These are phyloP conservation scores for Orgyia antiqua DNA, from an alignment of 2,888 invertebrate genomes.

Conservation along the genomic window DNA sequence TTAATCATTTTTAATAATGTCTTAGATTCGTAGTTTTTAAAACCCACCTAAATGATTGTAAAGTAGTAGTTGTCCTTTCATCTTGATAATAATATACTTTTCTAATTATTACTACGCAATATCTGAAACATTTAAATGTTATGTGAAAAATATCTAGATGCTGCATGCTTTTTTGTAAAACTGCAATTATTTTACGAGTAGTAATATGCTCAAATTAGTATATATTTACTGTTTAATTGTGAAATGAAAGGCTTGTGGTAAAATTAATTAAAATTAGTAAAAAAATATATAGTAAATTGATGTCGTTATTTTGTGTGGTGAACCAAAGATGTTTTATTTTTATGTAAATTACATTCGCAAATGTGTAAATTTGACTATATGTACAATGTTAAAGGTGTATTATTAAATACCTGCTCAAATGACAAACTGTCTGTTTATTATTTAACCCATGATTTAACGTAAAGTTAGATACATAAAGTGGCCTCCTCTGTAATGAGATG, in stretches of 20 bases:
- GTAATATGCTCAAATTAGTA: conserved; percentile 52
- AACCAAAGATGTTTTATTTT: conserved; percentile 75
- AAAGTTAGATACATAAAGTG: too few species aligned
- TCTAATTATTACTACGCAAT: conserved; percentile 20
- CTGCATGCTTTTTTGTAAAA: conserved; percentile 42
- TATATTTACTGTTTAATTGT: conserved; percentile 48
- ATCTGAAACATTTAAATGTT: conserved; percentile 28
- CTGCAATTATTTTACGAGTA: conserved; percentile 32
- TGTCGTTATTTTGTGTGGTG: conserved; percentile 66
- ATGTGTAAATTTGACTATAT: conserved; percentile 59
- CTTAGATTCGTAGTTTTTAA: conserved; percentile 41
- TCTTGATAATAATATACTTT: conserved; percentile 36
- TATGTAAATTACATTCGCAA: conserved; percentile 60
- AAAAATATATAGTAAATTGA: conserved; percentile 48
- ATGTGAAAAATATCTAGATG: conserved; percentile 19
- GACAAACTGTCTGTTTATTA: too few species aligned
- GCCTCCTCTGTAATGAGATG: too few species aligned
- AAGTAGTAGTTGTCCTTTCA: conserved; percentile 33
- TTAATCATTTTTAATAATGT: conserved; percentile 55
- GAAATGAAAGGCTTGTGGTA: conserved; percentile 57
- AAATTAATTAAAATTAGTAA: conserved; percentile 30
- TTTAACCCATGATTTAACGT: too few species aligned
- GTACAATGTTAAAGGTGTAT: conserved; percentile 67
- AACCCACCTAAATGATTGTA: conserved; percentile 35
- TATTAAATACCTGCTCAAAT: conserved; percentile 69